Conservation (phyloP, 1,140 invertebrate genomes). For the Pemphigus obesinymphae region DNA sequence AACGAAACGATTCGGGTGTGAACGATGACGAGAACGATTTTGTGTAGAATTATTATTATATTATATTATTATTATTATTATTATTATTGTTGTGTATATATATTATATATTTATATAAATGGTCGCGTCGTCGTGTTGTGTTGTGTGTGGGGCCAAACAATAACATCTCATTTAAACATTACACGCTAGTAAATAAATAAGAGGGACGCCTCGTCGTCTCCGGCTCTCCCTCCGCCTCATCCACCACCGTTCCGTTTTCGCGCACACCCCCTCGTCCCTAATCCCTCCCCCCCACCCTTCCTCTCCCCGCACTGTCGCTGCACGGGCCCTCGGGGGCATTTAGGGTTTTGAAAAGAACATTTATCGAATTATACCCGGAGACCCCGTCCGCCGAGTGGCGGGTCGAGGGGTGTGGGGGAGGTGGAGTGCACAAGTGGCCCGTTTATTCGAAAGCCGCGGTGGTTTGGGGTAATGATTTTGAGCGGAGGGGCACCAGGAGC, state of each 20-base stretch:
- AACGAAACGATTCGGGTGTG: slow-evolving; percentile 14
- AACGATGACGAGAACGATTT: background rate
- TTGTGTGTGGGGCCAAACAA: slow-evolving; percentile 21
- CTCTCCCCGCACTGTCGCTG: background rate
- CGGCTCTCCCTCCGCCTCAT: background rate
- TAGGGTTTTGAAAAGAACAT: slow-evolving; percentile 39
- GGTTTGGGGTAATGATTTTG: slow-evolving; percentile 5
- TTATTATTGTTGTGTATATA: background rate
- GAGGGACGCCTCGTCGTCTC: slow-evolving; percentile 22
- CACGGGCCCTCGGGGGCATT: slow-evolving; percentile 28
- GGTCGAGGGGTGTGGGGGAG: background rate
- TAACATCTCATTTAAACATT: slow-evolving; percentile 42
- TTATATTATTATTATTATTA: background rate
- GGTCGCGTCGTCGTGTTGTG: background rate
- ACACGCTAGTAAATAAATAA: slow-evolving; percentile 41
- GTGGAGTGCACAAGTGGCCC: slow-evolving; percentile 25
- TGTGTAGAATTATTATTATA: background rate
- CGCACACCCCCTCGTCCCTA: background rate
- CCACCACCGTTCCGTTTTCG: background rate
- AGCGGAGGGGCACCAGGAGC: slow-evolving; percentile 2
- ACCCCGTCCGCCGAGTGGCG: background rate
- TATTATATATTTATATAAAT: no score
- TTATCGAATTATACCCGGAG: slow-evolving; percentile 39
- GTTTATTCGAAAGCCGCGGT: slow-evolving; percentile 18
- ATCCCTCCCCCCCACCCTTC: background rate